Evolutionary conservation across 2,888 invertebrate species (phyloP).

Genomic region (Halictus quadricinctus): DNA sequence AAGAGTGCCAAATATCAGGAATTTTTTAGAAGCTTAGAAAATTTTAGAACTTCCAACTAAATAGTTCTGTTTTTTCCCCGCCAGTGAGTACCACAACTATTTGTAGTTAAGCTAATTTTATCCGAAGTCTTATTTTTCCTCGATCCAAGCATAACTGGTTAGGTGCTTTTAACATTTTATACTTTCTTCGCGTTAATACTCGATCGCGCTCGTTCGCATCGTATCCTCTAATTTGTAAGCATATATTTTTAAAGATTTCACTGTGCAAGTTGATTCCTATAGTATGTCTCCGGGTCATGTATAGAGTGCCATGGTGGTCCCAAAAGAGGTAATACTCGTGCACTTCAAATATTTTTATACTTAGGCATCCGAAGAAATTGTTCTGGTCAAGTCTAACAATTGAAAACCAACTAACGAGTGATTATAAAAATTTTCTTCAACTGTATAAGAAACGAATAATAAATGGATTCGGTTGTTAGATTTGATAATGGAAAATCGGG

Average conservation of each 20-base stretch:
- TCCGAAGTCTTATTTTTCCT: not conserved
- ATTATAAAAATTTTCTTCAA: not conserved
- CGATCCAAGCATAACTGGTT: not conserved
- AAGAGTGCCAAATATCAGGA: not conserved
- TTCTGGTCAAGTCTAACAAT: slow-evolving; percentile 10
- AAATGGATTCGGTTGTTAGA: slow-evolving; percentile 14
- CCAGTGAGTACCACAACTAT: not conserved
- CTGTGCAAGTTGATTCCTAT: slow-evolving; percentile 31
- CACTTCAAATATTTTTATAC: slow-evolving; percentile 20
- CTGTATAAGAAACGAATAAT: not conserved
- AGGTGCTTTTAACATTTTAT: not conserved
- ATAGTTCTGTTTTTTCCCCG: not conserved
- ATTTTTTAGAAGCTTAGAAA: not conserved
- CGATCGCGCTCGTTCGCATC: slow-evolving; percentile 3
- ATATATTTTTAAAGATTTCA: slow-evolving; percentile 11
- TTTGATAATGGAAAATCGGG: slow-evolving; percentile 17
- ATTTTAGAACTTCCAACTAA: not conserved
- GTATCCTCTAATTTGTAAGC: slow-evolving; percentile 5
- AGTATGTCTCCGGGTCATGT: slow-evolving; percentile 8
- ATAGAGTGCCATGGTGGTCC: slow-evolving; percentile 31
- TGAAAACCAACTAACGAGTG: not conserved
- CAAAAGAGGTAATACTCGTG: slow-evolving; percentile 33
- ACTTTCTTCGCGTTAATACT: not conserved
- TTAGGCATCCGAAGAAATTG: not conserved
- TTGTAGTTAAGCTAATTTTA: not conserved